Evolutionary conservation across 2,797 vertebrate species (phyloP), one percentile per base, ranked within the genome.

Genomic region (Gila robusta): DNA sequence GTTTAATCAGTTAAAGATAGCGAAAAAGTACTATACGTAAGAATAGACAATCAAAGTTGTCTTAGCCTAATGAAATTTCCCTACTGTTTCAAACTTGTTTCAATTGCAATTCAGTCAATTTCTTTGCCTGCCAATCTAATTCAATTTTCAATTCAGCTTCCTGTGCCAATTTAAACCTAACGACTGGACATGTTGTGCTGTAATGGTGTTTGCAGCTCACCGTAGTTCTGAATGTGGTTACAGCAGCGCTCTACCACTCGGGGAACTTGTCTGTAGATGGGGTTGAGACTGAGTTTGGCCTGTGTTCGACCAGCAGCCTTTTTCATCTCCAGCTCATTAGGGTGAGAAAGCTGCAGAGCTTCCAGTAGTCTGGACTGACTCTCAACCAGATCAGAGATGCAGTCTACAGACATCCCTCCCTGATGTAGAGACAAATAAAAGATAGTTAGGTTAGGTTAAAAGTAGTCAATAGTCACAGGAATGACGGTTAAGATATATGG

Each of bases 391-490:
- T 99, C 98, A 0, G 96, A 93, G 92, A 98, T 96, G 89, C 94
- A 98, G 91, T 99, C 97, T 71, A 97, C 97, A 0, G 96, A 99
- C 87, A 99, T 89, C 0, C 96, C 98, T 0, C 97, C 98, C 98
- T 99, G 0, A 87, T 39, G 19, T 26, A 39, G 32, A 84, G 8
- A 83, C 28, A 39, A 37, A 72, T 56, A 64, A 77, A 86, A 23
- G 39, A 64, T 12, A n/a, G 8, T 54, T 49, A 49, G 14, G 17
- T 49, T 17, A 49, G 47, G 47, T 49, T 14, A 32, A 32, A 32
- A 16, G 49, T 32, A 74, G 41, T 19, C 54, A 52, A n/a, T 28
- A 10, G 32, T 37, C 32, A 54, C 54, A 5, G 23, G 39, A 76
- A 59, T 47, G 56, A 54, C 67, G 17, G 77, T 47, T 78, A 26